Base-by-base conservation (phyloP, 2,797 vertebrate genomes). In the Salmo trutta region DNA sequence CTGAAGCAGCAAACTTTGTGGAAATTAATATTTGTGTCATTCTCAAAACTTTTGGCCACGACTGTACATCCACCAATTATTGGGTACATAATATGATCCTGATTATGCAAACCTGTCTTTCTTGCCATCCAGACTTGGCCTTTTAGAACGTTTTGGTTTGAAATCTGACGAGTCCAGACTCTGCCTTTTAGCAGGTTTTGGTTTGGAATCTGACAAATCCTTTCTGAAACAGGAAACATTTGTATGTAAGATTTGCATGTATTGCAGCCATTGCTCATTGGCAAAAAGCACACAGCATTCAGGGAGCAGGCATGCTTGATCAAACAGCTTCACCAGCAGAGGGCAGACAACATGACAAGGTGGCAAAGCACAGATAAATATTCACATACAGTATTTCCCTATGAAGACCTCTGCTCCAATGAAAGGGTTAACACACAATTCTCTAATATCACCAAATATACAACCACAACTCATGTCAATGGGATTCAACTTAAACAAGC, bases 51-150 rank as follows among this genome's bases (percentile, higher is more conserved):
- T 33, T 33, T 33, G 5, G 31, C 31, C 31, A 33, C 5, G 5
- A 33, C 31, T 33, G 31, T 33, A 33, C 41, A 62, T 21, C 12
- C 17, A 62, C n/a, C 24, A 21, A 21, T 33, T 8, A 17, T 33
- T 31, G 65, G 16, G 29, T 67, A 67, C 52, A 73, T 16, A 29
- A 66, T 47, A 4, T 64, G 31, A 64, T 21, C n/a, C 72, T 77
- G 47, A 53, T 85, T 17, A 66, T 77, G 76, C 91, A 91, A 54
- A 94, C 94, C 94, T 94, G 85, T 89, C 93, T 85, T 91, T 94
- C 86, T 91, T 93, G 75, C 86, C 84, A 27, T 94, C 94, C 77
- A 73, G 73, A 82, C 76, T 83, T 2, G 21, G 62, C 21, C 83
- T 84, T 80, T 89, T 87, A 29, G 27, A 52, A 77, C 62, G 56